phyloP scores from a whole-genome alignment of 35 echinoderm and acorn worm species.

The Apostichopus japonicus region DNA sequence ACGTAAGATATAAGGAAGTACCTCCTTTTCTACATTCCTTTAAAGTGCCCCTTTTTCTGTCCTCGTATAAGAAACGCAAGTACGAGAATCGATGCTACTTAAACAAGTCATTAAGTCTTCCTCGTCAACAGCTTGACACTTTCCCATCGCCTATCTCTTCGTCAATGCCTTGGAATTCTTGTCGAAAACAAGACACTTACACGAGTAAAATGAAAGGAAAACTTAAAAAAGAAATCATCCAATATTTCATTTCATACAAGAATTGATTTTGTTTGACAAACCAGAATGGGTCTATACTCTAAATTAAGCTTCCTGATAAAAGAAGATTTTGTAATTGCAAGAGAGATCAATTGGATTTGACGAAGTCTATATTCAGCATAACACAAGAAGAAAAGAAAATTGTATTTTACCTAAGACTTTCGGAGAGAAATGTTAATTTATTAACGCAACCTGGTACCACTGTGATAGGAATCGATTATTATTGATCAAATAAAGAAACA shows the following conservation, averaged over 20 bases:
- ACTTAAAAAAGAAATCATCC: conserved; percentile 22
- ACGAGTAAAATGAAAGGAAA: conserved; percentile 6
- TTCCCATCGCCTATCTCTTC: conserved; percentile 22
- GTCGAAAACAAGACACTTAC: conserved; percentile 33
- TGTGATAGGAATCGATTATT: conserved; percentile 39
- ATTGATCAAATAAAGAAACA: background rate
- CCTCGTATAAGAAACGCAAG: background rate
- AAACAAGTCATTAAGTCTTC: conserved; percentile 25
- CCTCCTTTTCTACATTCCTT: background rate
- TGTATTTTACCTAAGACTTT: background rate
- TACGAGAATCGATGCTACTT: background rate
- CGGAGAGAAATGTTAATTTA: background rate
- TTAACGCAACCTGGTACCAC: conserved; percentile 1
- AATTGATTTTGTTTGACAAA: conserved; percentile 55
- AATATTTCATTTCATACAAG: conserved; percentile 22
- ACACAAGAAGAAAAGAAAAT: background rate
- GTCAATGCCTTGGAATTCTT: conserved; percentile 19
- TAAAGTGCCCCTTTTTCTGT: background rate
- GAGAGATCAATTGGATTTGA: conserved; percentile 38
- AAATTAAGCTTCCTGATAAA: conserved; percentile 45
- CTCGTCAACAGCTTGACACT: conserved; percentile 25
- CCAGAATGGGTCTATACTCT: conserved; percentile 27
- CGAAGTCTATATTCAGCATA: background rate
- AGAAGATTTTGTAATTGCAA: background rate
- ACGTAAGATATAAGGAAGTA: too few relatives aligned